These are phyloP conservation scores for Chymomyza caudatula DNA, from an alignment of 2,888 invertebrate species.

Conservation along the genomic window DNA sequence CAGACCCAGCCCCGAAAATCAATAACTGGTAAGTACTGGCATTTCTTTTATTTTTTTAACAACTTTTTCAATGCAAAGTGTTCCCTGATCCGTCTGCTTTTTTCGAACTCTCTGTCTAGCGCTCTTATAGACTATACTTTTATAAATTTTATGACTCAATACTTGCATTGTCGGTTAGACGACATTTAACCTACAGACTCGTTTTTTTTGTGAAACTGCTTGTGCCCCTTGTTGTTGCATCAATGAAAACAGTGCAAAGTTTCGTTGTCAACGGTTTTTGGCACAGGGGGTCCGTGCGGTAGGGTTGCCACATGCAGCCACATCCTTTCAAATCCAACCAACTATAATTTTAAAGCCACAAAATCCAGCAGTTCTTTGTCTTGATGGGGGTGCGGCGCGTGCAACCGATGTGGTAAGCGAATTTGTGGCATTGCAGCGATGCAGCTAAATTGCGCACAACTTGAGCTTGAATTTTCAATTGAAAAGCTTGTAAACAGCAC, in stretches of 20 bases:
- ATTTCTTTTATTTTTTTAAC: slow-evolving; percentile 9
- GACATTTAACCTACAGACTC: slow-evolving; percentile 54
- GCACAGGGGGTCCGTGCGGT: neutral
- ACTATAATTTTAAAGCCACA: slow-evolving; percentile 63
- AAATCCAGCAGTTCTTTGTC: slow-evolving; percentile 22
- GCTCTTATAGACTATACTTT: slow-evolving; percentile 61
- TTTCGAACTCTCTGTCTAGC: slow-evolving; percentile 45
- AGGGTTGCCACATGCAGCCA: slow-evolving; percentile 24
- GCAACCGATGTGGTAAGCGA: slow-evolving; percentile 27
- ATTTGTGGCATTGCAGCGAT: slow-evolving; percentile 37
- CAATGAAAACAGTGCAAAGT: neutral
- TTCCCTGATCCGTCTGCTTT: neutral
- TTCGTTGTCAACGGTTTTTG: neutral
- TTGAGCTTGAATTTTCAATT: slow-evolving; percentile 53
- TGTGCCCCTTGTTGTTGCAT: neutral
- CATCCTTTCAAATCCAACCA: slow-evolving; percentile 47
- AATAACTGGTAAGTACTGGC: slow-evolving; percentile 60
- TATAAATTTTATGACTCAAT: slow-evolving; percentile 67
- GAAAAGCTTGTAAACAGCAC: slow-evolving; percentile 38
- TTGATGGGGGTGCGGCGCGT: neutral
- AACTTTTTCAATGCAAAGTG: slow-evolving; percentile 45
- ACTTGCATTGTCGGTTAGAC: slow-evolving; percentile 44
- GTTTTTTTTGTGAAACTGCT: slow-evolving; percentile 26
- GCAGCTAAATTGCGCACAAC: slow-evolving; percentile 50
- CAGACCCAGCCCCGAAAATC: slow-evolving; percentile 41